Evolutionary conservation across 2,113 vertebrate species (phyloP).

Genomic region (Apteryx mantelli): DNA sequence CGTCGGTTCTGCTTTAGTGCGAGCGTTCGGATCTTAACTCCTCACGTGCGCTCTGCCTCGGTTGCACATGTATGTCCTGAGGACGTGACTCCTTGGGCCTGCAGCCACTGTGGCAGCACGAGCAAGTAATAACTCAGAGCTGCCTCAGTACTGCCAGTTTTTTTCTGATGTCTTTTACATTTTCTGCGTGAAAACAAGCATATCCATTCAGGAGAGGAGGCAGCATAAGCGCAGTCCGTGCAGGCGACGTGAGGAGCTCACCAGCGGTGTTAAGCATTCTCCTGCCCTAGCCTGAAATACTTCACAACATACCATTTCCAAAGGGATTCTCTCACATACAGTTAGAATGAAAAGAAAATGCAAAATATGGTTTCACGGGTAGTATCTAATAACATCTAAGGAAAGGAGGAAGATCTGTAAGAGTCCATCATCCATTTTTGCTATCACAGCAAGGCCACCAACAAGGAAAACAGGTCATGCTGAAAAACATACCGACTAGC

Average conservation of each 20-base stretch:
- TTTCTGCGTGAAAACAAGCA: neutral
- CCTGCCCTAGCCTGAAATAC: neutral
- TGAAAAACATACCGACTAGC: neutral
- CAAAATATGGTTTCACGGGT: accelerated
- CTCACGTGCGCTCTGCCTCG: neutral
- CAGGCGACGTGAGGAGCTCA: neutral
- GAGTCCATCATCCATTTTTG: neutral
- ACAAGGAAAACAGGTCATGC: accelerated
- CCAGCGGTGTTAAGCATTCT: too few species aligned
- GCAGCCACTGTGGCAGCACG: neutral
- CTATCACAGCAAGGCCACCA: accelerated
- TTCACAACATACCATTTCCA: neutral
- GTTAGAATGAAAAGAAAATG: neutral
- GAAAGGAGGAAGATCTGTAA: too few species aligned
- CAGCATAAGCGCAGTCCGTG: neutral
- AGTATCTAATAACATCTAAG: neutral
- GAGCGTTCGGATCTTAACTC: too few species aligned
- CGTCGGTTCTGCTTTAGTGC: neutral
- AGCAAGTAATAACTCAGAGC: neutral
- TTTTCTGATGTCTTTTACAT: neutral
- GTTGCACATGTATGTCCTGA: too few species aligned
- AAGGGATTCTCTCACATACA: too few species aligned
- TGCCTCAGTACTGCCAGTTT: neutral
- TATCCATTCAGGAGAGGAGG: accelerated
- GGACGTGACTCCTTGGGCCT: neutral